Conservation (phyloP, 1,140 invertebrate genomes). For the Phortica variegata region DNA sequence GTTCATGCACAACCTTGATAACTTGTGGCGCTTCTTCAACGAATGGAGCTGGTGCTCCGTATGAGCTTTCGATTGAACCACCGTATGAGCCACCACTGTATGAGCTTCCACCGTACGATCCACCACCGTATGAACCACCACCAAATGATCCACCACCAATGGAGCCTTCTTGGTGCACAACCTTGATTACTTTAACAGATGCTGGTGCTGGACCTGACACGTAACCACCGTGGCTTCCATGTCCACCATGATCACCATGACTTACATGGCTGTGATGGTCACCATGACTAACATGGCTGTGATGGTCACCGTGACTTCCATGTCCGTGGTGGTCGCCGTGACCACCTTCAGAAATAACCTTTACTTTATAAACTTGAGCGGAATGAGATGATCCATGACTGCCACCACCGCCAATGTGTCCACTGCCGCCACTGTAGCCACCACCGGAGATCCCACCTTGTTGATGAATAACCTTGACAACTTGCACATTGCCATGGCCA, state of each 20-base stretch:
- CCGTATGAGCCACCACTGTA: too few relatives aligned
- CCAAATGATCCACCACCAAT: conserved; percentile 2
- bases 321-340: not conserved
- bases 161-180: conserved; percentile 29
- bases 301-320: conserved; percentile 18
- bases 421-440: conserved; percentile 8
- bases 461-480: conserved; percentile 26
- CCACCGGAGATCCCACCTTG: conserved; percentile 18
- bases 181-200: conserved; percentile 39
- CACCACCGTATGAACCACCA: conserved; percentile 5
- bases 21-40: conserved; percentile 30
- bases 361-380: conserved; percentile 40
- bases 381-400: conserved; percentile 24
- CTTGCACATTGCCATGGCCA: conserved; percentile 22
- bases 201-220: conserved; percentile 7
- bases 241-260: too few relatives aligned
- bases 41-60: conserved; percentile 4
- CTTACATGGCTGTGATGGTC: too few relatives aligned
- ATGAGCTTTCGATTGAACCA: too few relatives aligned
- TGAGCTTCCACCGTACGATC: too few relatives aligned
- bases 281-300: too few relatives aligned
- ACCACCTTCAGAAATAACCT: conserved; percentile 34
- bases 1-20: conserved; percentile 31
- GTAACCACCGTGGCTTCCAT: not conserved
- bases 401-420: conserved; percentile 10